phyloP scores from a whole-genome alignment of 2,113 vertebrate genomes.

The Nesoenas mayeri region DNA sequence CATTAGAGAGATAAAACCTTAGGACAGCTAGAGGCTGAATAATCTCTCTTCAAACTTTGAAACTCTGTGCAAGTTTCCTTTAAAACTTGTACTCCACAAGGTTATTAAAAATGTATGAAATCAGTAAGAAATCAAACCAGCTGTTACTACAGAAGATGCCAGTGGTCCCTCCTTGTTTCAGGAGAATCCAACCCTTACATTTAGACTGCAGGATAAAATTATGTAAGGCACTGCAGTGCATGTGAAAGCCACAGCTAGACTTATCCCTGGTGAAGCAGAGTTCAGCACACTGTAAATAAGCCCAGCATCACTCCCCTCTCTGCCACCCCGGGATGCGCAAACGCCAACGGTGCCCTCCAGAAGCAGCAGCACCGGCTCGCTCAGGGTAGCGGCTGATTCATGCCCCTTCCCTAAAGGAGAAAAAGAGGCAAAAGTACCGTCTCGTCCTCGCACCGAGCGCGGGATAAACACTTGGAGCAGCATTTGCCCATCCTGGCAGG shows the following conservation, averaged over 20 bases:
- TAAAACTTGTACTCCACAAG: background rate
- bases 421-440: conserved; percentile 81
- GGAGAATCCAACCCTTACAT: background rate
- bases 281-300: background rate
- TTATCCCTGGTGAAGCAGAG: background rate
- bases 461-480: conserved; percentile 81
- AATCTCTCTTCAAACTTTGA: background rate
- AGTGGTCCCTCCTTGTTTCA: background rate
- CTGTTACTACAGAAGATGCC: background rate
- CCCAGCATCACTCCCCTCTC: background rate
- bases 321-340: background rate
- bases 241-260: background rate
- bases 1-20: background rate
- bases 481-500: conserved; percentile 81
- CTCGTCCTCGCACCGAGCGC: conserved; percentile 79
- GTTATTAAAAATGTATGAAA: conserved; percentile 3
- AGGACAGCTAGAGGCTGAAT: background rate
- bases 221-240: conserved; percentile 75
- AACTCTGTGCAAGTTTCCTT: background rate
- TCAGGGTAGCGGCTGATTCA: background rate
- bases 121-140: background rate
- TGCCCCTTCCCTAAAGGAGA: conserved; percentile 4
- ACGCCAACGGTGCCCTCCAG: background rate
- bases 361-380: background rate
- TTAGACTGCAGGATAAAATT: conserved; percentile 59